Conservation (phyloP, 2,113 vertebrate species). For the Pyrgilauda ruficollis region DNA sequence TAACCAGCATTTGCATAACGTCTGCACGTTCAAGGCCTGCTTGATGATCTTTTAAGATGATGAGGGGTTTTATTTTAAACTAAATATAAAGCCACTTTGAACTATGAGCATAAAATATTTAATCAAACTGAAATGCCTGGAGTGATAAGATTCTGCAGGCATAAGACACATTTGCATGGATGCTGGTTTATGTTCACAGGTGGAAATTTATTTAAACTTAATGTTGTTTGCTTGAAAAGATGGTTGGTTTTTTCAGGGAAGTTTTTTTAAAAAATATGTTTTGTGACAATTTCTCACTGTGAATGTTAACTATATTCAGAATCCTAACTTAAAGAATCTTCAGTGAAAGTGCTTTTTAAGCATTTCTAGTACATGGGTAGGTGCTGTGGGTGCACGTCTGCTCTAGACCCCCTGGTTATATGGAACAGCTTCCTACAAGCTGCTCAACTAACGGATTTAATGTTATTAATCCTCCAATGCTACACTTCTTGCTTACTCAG, state of each 20-base stretch:
- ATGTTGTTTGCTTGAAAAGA: not conserved
- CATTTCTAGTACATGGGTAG: accelerated
- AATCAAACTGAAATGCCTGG: not conserved
- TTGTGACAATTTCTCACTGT: not conserved
- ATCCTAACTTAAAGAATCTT: not conserved
- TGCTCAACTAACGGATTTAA: not conserved
- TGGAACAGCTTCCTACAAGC: not conserved
- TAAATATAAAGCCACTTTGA: not conserved
- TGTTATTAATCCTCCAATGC: not conserved
- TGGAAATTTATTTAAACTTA: not conserved
- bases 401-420: not conserved
- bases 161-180: not conserved
- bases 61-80: not conserved
- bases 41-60: not conserved
- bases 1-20: not conserved
- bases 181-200: not conserved
- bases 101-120: not conserved
- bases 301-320: not conserved
- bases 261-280: not conserved
- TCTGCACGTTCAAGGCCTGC: not conserved
- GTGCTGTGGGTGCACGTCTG: not conserved
- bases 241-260: accelerated
- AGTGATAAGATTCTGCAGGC: not conserved
- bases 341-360: not conserved
- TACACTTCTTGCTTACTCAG: not conserved